phyloP scores from a whole-genome alignment of 2,797 vertebrate genomes.

The Atherinosoma microstoma region DNA sequence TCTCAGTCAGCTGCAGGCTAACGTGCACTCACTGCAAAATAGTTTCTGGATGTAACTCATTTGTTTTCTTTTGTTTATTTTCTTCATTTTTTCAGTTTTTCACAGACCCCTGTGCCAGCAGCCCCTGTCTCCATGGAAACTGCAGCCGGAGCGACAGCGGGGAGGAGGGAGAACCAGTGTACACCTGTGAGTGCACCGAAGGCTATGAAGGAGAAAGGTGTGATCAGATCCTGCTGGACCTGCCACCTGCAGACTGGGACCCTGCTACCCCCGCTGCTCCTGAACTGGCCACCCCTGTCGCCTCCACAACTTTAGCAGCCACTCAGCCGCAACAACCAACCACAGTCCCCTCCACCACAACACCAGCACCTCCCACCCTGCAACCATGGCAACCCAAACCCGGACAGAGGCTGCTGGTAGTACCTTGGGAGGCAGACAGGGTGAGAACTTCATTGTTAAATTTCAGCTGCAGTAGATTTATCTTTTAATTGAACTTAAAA shows the following conservation, averaged over 20 bases:
- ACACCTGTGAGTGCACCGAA: slow-evolving; percentile 88
- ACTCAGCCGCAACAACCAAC: slow-evolving; percentile 76
- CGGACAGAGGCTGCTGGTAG: slow-evolving; percentile 90
- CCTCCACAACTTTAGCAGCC: slow-evolving; percentile 72
- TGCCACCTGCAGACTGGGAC: slow-evolving; percentile 74
- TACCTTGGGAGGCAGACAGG: slow-evolving; percentile 93
- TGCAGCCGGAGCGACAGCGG: slow-evolving; percentile 83
- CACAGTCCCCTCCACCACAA: slow-evolving; percentile 63
- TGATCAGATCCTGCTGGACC: slow-evolving; percentile 80
- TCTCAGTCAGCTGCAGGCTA: neutral
- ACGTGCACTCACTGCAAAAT: neutral
- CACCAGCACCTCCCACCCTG: slow-evolving; percentile 79
- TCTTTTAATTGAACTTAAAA: slow-evolving; percentile 4
- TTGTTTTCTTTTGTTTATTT: slow-evolving; percentile 51
- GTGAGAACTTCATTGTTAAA: slow-evolving; percentile 75
- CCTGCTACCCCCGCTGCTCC: slow-evolving; percentile 72
- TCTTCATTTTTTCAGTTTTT: slow-evolving; percentile 85
- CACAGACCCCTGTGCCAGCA: slow-evolving; percentile 92
- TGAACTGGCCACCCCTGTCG: slow-evolving; percentile 80
- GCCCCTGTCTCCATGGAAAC: slow-evolving; percentile 98
- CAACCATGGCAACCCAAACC: slow-evolving; percentile 92
- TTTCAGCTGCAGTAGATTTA: slow-evolving; percentile 14
- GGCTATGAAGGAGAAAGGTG: slow-evolving; percentile 90
- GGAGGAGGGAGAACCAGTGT: slow-evolving; percentile 79
- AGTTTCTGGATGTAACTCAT: neutral